Base-by-base conservation (phyloP, 2,888 invertebrate species). In the Epirrhoe alternata region DNA sequence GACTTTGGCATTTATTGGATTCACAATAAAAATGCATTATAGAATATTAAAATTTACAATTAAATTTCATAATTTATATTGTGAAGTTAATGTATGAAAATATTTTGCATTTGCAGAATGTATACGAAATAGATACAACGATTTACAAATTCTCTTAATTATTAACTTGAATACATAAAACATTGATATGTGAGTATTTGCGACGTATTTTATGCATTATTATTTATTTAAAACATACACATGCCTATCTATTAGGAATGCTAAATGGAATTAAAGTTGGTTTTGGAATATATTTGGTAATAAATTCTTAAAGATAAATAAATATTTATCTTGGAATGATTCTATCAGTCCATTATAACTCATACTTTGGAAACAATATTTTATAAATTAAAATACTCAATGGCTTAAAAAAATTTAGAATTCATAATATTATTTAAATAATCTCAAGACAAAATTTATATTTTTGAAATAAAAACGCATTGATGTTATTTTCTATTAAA, bases 131-230 rank as follows among this genome's bases (percentile, higher is more conserved):
- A 24, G 24, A 24, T 50, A 60, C 16, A 53, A 53, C 38, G 35
- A 50, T 61, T 50, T 66, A 61, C 53, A 66, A 54, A 16, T 35
- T 45, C 45, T 52, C 62, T 35, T 62, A 66, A 10, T 42, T 45
- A 14, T 52, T 54, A 50, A 24, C n/a, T 66, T 38, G 47, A 16
- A 50, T 54, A 24, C 62, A 62, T 24, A 61, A 51, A 53, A 66
- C 54, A 76, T 75, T 84, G 84, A 84, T 83, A 84, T 84, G 84
- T 81, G 84, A 84, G 84, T 84, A 84, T 84, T 83, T 81, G 72
- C 77, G 51, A 62, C 50, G 55, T 72, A 64, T 59, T 49, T 63
- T 64, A 62, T 57, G 45, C n/a, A 66, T 59, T 58, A 62, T 42
- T 17, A 52, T 55, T 50, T 58, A 52, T 56, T 17, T 17, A 55